These are phyloP conservation scores for Colossoma macropomum DNA, from an alignment of 2,113 vertebrate genomes.

Conservation along the genomic window DNA sequence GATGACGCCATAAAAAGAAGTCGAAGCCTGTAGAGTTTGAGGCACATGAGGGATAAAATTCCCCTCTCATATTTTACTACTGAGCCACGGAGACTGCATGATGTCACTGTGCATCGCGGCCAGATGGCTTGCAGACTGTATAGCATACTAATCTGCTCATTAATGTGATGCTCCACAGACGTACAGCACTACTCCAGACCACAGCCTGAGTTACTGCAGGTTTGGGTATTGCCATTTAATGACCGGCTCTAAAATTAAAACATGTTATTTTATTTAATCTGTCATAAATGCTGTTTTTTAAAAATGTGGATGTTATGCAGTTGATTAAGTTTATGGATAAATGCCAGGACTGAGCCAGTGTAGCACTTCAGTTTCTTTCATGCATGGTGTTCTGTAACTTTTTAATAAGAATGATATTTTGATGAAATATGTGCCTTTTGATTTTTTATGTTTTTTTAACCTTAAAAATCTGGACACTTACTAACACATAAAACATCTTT, in stretches of 20 bases:
- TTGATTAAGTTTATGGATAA: slow-evolving; percentile 17
- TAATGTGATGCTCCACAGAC: slow-evolving; percentile 65
- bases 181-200: slow-evolving; percentile 35
- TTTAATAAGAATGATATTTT: background rate
- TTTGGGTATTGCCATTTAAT: slow-evolving; percentile 17
- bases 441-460: too few species aligned
- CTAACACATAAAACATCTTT: too few species aligned
- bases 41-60: slow-evolving; percentile 63
- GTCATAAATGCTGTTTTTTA: slow-evolving; percentile 21
- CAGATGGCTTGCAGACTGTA: slow-evolving; percentile 67
- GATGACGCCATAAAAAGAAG: slow-evolving; percentile 57
- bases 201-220: slow-evolving; percentile 26
- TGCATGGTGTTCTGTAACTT: background rate
- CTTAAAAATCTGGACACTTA: too few species aligned
- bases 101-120: slow-evolving; percentile 59
- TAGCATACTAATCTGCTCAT: slow-evolving; percentile 65
- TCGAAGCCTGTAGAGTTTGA: slow-evolving; percentile 58
- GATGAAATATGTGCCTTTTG: background rate
- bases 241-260: slow-evolving; percentile 44
- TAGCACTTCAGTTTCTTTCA: background rate
- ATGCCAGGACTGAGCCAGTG: background rate
- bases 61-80: slow-evolving; percentile 66
- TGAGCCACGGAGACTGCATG: slow-evolving; percentile 60
- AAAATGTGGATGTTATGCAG: background rate
- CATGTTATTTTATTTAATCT: slow-evolving; percentile 29